Percentiles rank a stretch among this genome's conserved stretches.
Conservation (phyloP, 2,113 vertebrate species). For the Vulpes ferrilata region DNA sequence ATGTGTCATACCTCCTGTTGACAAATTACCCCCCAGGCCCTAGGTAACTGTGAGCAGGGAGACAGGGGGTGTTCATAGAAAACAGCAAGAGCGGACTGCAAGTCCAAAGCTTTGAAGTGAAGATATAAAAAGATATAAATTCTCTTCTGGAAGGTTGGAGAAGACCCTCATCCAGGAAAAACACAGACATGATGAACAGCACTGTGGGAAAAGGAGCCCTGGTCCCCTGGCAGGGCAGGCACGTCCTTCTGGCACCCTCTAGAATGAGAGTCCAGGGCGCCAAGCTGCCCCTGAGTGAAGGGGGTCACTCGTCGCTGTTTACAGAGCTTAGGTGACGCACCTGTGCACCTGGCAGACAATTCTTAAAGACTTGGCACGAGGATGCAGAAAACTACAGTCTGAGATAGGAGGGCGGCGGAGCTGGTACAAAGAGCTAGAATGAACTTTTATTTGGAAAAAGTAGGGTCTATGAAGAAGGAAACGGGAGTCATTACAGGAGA, state of each 20-base stretch:
- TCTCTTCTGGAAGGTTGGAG: conserved; percentile 2
- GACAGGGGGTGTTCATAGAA: conserved; percentile 30
- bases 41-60: neutral
- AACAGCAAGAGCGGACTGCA: conserved; percentile 56
- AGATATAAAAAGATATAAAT: conserved; percentile 54
- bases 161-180: conserved; percentile 70
- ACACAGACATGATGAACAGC: neutral
- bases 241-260: neutral
- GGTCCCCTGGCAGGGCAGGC: neutral
- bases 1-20: conserved; percentile 41
- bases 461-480: neutral
- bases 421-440: neutral
- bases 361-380: neutral
- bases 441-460: neutral
- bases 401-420: rapidly evolving
- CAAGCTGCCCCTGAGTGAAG: rapidly evolving
- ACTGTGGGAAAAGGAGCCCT: neutral
- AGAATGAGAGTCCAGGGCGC: neutral
- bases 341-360: rapidly evolving
- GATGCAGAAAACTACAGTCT: neutral
- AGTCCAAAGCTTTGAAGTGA: conserved; percentile 79
- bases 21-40: neutral
- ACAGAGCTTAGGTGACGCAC: rapidly evolving
- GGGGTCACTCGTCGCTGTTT: neutral
- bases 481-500: neutral